Evolutionary conservation across 2,113 vertebrate genomes (phyloP).

Genomic region (Neotoma lepida): DNA sequence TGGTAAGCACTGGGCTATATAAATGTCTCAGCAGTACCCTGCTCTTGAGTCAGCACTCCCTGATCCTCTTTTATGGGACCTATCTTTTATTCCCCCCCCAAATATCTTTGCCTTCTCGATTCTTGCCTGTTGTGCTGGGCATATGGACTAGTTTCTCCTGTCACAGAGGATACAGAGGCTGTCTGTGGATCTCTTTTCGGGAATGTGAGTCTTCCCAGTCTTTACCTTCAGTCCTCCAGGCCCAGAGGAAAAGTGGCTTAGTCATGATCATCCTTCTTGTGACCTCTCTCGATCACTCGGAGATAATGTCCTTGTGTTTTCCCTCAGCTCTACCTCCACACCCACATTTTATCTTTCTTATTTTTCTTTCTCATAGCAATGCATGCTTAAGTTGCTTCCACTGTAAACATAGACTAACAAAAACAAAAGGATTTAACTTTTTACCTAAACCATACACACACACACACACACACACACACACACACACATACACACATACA

Average conservation of each 20-base stretch:
- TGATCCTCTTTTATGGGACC: neutral
- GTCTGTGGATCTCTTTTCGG: neutral
- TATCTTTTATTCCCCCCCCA: neutral
- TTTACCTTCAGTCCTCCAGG: neutral
- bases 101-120: neutral
- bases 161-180: neutral
- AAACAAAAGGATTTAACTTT: neutral
- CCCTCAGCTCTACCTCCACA: neutral
- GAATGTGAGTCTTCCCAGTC: neutral
- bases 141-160: neutral
- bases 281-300: neutral
- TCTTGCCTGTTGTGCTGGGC: neutral
- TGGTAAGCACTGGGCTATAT: neutral
- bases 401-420: neutral
- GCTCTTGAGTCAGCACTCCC: neutral
- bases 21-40: neutral
- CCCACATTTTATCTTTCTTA: conserved; percentile 21
- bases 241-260: neutral
- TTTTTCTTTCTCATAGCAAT: neutral
- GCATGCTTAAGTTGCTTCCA: neutral
- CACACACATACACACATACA: neutral
- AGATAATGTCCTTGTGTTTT: neutral
- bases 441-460: neutral
- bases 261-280: neutral
- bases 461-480: no score